A percentile compares a stretch with the other conserved stretches of the same genome.
These are phyloP conservation scores for Meloidogyne exigua DNA, from an alignment of 1,140 invertebrate species.

Conservation along the genomic window DNA sequence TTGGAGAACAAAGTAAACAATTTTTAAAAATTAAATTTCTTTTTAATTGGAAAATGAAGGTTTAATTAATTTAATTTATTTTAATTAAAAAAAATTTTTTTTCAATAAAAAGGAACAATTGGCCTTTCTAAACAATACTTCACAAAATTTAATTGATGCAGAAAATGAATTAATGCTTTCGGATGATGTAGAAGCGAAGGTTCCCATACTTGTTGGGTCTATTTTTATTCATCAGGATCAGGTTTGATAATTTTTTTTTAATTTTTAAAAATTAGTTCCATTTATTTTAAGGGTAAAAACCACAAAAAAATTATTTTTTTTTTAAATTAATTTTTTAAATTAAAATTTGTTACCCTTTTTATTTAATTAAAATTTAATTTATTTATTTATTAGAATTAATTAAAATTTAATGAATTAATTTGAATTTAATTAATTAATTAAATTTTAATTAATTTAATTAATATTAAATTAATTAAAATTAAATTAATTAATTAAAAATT, in stretches of 20 bases:
- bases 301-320: background rate
- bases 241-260: constrained; percentile 10
- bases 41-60: too few relatives aligned
- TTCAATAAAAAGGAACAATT: constrained; percentile 36
- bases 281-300: too few relatives aligned
- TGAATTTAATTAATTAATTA: too few relatives aligned
- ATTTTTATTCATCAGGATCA: constrained; percentile 68
- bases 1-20: constrained; percentile 29
- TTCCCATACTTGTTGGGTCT: constrained; percentile 38
- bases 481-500: too few relatives aligned
- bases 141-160: constrained; percentile 34
- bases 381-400: too few relatives aligned
- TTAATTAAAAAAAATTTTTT: background rate
- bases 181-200: constrained; percentile 27
- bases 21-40: too few relatives aligned
- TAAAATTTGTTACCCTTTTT: too few relatives aligned
- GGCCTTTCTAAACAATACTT: constrained; percentile 27
- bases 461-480: too few relatives aligned
- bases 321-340: background rate
- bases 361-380: too few relatives aligned
- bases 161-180: constrained; percentile 40
- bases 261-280: background rate
- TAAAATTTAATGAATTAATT: too few relatives aligned
- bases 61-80: too few relatives aligned
- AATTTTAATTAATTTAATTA: too few relatives aligned